Evolutionary conservation across 2,113 vertebrate species (phyloP), one percentile per base, ranked within the genome.

Genomic region (Apistogramma diplotaenia): DNA sequence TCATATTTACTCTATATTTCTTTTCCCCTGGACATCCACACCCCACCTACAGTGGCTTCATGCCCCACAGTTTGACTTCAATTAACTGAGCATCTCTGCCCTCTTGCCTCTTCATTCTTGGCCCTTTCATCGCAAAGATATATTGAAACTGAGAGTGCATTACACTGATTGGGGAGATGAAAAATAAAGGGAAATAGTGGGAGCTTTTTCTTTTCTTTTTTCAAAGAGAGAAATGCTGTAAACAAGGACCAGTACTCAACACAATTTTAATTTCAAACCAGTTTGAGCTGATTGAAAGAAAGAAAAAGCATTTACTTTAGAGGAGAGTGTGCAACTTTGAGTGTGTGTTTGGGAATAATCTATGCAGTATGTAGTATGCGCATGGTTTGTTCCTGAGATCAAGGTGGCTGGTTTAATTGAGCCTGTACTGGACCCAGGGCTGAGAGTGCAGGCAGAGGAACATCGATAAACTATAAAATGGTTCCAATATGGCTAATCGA

Each of bases 391-490:
- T 89, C 72, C 84, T 78, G 73, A 93, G 91, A 94, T 95, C 91
- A 93, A 93, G 93, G 91, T 93, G 93, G 91, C 89, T 91, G 88
- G 88, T 92, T 92, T 93, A 93, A 94, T 93, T 94, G 94, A 94
- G 93, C 90, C 74, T 85, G 62, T 76, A 71, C 87, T 85, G 85
- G 85, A 89, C 82, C 86, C 73, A 79, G 86, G 86, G 87, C 90
- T 85, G 88, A 90, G 89, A 86, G 87, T 91, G 87, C 87, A 87
- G 82, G 89, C 85, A 89, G 93, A 92, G 86, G 88, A 92, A 81
- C 89, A 96, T 95, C 70, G 92, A 95, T 94, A 94, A 95, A 91
- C 93, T 93, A 95, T 95, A 93, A 95, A 93, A 94, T 93, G 86
- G 93, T 95, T 94, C 92, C 91, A 93, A 95, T 94, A 94, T 89